Percentiles rank a stretch among this genome's conserved stretches.
Evolutionary conservation across 2,888 invertebrate genomes (phyloP).

Genomic region (Cerastoderma edule): DNA sequence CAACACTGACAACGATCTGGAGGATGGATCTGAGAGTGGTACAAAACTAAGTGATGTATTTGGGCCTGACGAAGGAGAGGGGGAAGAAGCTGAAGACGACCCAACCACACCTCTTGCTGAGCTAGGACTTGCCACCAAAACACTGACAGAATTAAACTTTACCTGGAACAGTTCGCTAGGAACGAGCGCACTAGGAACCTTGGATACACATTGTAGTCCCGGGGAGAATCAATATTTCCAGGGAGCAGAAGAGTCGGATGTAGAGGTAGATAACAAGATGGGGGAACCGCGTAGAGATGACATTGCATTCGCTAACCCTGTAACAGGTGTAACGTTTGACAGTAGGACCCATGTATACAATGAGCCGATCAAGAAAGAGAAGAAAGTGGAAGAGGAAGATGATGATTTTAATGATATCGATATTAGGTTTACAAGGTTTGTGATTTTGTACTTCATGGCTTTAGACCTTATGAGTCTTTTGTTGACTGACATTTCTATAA

Average conservation of each 20-base stretch:
- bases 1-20: not conserved
- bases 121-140: slow-evolving; percentile 37
- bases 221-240: slow-evolving; percentile 35
- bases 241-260: slow-evolving; percentile 26
- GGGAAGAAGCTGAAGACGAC: not conserved
- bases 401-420: slow-evolving; percentile 14
- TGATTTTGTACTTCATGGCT: too few relatives aligned
- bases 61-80: slow-evolving; percentile 13
- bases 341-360: slow-evolving; percentile 13
- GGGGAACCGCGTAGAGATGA: not conserved
- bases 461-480: too few relatives aligned
- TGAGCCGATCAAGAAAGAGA: not conserved
- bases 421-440: slow-evolving; percentile 9
- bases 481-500: too few relatives aligned
- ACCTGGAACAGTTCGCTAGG: slow-evolving; percentile 45
- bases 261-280: not conserved
- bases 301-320: slow-evolving; percentile 6
- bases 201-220: slow-evolving; percentile 11
- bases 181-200: slow-evolving; percentile 7
- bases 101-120: slow-evolving; percentile 17
- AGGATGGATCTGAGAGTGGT: not conserved
- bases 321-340: slow-evolving; percentile 33
- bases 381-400: not conserved
- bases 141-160: slow-evolving; percentile 39
- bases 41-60: slow-evolving; percentile 11